Evolutionary conservation across 53 echinoderm and acorn worm genomes (phyloP).

Genomic region (Paracentrotus lividus): DNA sequence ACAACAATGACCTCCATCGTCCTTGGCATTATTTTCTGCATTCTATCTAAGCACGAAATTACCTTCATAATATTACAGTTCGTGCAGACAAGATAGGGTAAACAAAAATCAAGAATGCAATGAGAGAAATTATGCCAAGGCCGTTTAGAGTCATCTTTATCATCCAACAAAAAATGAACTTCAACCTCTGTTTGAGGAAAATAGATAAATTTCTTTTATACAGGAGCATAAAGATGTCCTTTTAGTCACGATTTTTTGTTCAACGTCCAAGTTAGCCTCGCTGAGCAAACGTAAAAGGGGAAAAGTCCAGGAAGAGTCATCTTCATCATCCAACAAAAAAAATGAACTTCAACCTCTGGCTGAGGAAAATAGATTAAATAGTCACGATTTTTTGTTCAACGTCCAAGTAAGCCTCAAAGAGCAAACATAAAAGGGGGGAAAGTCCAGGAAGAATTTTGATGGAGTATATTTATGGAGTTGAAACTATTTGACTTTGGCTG

Average conservation of each 20-base stretch:
- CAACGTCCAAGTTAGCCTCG: constrained; percentile 36
- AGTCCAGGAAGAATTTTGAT: constrained; percentile 23
- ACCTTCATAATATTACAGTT: not conserved
- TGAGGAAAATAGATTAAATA: too few species aligned
- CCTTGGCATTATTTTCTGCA: not conserved
- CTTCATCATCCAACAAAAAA: too few species aligned
- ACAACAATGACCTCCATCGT: not conserved
- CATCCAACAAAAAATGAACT: not conserved
- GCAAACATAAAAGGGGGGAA: constrained; percentile 6
- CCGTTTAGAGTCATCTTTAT: not conserved
- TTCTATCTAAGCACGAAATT: not conserved
- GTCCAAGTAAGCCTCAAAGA: constrained; percentile 27
- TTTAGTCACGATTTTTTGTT: constrained; percentile 39
- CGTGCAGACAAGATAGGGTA: not conserved
- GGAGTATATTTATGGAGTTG: not conserved
- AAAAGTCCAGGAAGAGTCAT: constrained; percentile 30
- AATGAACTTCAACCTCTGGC: too few species aligned
- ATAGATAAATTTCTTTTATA: not conserved
- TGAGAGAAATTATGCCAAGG: constrained; percentile 30
- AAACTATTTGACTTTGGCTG: not conserved
- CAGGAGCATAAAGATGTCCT: not conserved
- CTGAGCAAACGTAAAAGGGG: not conserved
- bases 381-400: constrained; percentile 51
- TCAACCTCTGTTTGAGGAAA: not conserved
- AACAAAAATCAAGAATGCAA: not conserved